Conservation (phyloP, 2,797 vertebrate species). For the Lagodon rhomboides region DNA sequence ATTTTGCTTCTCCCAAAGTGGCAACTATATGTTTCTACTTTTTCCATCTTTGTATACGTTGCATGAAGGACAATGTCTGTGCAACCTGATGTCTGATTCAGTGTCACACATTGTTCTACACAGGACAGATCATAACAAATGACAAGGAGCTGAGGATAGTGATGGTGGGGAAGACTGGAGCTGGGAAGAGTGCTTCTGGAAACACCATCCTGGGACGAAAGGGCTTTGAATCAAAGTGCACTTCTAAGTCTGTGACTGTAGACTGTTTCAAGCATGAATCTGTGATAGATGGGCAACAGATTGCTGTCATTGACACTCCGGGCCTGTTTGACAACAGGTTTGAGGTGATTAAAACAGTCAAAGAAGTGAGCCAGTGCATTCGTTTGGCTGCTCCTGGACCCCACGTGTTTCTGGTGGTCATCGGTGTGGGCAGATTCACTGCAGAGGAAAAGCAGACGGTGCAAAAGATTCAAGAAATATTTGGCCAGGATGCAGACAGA, state of each 20-base stretch:
- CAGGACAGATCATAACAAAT: neutral
- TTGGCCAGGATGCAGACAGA: constrained; percentile 26
- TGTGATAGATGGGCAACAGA: rapidly evolving
- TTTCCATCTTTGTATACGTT: no score
- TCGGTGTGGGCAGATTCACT: constrained; percentile 15
- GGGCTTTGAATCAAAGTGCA: neutral
- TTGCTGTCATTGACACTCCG: constrained; percentile 24
- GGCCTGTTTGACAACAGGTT: constrained; percentile 31
- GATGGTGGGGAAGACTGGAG: constrained; percentile 13
- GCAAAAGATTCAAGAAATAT: constrained; percentile 1
- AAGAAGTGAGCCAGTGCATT: constrained; percentile 7
- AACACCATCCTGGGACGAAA: constrained; percentile 10
- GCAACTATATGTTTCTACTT: no score
- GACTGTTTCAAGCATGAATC: rapidly evolving
- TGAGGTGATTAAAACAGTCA: neutral
- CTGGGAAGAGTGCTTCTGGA: neutral
- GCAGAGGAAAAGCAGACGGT: constrained; percentile 19
- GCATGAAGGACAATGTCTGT: neutral
- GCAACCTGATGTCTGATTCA: neutral
- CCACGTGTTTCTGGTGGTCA: constrained; percentile 32
- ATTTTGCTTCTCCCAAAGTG: no score
- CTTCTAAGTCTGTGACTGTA: rapidly evolving
- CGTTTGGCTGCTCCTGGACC: constrained; percentile 16
- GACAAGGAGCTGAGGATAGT: constrained; percentile 4
- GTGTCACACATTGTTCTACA: neutral